These are phyloP conservation scores for Thalassaphorura encarpata DNA, from an alignment of 1,140 invertebrate genomes.

Conservation along the genomic window DNA sequence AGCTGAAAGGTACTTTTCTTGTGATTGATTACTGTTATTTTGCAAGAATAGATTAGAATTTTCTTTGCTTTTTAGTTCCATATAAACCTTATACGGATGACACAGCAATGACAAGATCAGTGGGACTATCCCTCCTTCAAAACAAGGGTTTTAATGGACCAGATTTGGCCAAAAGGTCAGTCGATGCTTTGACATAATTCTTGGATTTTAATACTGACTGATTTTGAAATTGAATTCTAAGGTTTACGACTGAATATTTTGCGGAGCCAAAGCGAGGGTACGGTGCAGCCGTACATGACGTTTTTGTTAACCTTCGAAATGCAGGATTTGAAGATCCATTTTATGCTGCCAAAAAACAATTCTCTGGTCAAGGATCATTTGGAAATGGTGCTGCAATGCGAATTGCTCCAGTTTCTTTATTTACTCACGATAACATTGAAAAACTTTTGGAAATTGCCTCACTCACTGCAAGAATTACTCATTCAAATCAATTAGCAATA, in stretches of 20 bases:
- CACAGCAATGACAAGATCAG: constrained; percentile 59
- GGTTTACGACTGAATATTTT: constrained; percentile 57
- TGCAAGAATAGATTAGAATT: constrained; percentile 10
- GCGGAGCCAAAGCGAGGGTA: constrained; percentile 55
- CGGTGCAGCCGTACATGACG: constrained; percentile 49
- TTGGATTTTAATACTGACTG: not conserved
- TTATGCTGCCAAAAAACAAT: constrained; percentile 56
- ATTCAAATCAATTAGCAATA: constrained; percentile 52
- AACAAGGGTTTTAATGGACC: constrained; percentile 46
- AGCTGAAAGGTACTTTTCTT: constrained; percentile 44
- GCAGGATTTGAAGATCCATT: constrained; percentile 51
- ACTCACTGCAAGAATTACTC: constrained; percentile 52
- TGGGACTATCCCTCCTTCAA: constrained; percentile 54
- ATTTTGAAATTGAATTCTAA: constrained; percentile 26
- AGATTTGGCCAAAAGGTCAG: constrained; percentile 47
- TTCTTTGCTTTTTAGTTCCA: constrained; percentile 42
- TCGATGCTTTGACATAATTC: not conserved
- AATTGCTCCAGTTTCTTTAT: constrained; percentile 57
- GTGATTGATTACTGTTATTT: constrained; percentile 8
- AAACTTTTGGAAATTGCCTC: constrained; percentile 44
- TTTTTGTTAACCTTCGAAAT: constrained; percentile 52
- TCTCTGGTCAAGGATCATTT: constrained; percentile 59
- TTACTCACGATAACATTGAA: constrained; percentile 43
- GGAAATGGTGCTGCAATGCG: constrained; percentile 74
- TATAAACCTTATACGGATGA: constrained; percentile 61